phyloP scores from a whole-genome alignment of 2,113 vertebrate genomes.

The Aix galericulata region DNA sequence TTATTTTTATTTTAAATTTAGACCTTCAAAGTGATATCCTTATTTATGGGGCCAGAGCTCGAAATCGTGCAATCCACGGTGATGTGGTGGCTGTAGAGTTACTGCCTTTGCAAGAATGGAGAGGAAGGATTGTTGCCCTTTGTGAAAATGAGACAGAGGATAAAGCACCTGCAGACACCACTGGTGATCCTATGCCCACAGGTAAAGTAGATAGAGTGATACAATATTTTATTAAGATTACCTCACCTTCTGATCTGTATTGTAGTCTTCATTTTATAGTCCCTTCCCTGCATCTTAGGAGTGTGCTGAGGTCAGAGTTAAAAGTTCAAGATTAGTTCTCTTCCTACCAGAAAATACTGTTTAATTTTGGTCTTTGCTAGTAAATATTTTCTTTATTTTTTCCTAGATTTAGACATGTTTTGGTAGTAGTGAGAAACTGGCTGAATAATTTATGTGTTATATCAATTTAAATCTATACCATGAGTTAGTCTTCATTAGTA shows the following conservation, averaged over 20 bases:
- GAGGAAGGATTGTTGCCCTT: conserved; percentile 83
- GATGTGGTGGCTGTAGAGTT: conserved; percentile 89
- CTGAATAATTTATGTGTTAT: not conserved
- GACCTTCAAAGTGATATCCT: conserved; percentile 85
- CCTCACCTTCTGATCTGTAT: not conserved
- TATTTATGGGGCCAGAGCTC: conserved; percentile 84
- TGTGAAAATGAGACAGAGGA: conserved; percentile 85
- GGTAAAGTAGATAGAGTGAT: conserved; percentile 68
- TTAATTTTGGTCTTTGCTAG: not conserved
- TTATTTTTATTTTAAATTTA: conserved; percentile 40
- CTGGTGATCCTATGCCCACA: conserved; percentile 87
- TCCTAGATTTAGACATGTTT: not conserved
- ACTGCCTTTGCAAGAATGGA: conserved; percentile 87
- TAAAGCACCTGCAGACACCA: conserved; percentile 74
- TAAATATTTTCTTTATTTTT: not conserved
- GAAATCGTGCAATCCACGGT: conserved; percentile 90
- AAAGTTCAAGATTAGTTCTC: not conserved
- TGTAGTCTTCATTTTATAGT: not conserved
- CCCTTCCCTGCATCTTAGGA: not conserved
- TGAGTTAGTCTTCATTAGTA: not conserved
- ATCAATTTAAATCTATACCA: not conserved
- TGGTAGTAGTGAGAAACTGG: not conserved
- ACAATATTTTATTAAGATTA: not conserved
- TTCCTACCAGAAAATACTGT: not conserved
- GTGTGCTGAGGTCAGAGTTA: not conserved